A percentile compares a stretch with the other conserved stretches of the same genome.
These are phyloP conservation scores for Tribolium madens DNA, from an alignment of 1,140 invertebrate genomes.

Conservation along the genomic window DNA sequence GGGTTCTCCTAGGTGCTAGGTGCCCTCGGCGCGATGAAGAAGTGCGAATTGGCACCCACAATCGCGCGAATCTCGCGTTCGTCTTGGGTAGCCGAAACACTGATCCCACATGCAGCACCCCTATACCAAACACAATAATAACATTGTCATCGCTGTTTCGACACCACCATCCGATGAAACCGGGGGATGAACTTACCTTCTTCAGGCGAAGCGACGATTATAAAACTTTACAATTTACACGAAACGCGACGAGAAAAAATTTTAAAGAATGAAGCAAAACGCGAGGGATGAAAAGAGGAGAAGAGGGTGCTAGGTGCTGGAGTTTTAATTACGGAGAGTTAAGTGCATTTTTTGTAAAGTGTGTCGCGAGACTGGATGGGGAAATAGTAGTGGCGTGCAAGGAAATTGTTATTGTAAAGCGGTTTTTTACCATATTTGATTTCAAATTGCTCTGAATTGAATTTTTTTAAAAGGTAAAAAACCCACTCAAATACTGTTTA, in stretches of 20 bases:
- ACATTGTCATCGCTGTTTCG: background rate
- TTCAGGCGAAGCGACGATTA: no score
- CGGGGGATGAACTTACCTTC: background rate
- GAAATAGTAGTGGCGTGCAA: background rate
- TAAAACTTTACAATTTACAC: no score
- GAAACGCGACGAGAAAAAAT: no score
- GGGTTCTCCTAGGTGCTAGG: slow-evolving; percentile 62
- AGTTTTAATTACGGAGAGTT: slow-evolving; percentile 2
- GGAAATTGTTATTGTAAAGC: background rate
- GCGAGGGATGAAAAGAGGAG: background rate
- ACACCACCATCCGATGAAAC: background rate
- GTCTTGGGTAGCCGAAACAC: slow-evolving; percentile 85
- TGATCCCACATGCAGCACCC: slow-evolving; percentile 86
- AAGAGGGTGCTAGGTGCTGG: background rate
- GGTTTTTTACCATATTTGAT: no score
- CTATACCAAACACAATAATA: slow-evolving; percentile 61
- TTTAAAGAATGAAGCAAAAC: no score
- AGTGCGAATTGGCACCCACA: slow-evolving; percentile 89
- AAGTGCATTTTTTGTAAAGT: slow-evolving; percentile 2
- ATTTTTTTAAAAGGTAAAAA: no score
- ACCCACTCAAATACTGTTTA: no score
- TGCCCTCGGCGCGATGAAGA: slow-evolving; percentile 80
- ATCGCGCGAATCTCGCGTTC: slow-evolving; percentile 79
- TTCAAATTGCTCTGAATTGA: no score
- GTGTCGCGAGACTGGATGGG: no score